Conservation (phyloP, 2,888 invertebrate genomes). For the Noctua pronuba region DNA sequence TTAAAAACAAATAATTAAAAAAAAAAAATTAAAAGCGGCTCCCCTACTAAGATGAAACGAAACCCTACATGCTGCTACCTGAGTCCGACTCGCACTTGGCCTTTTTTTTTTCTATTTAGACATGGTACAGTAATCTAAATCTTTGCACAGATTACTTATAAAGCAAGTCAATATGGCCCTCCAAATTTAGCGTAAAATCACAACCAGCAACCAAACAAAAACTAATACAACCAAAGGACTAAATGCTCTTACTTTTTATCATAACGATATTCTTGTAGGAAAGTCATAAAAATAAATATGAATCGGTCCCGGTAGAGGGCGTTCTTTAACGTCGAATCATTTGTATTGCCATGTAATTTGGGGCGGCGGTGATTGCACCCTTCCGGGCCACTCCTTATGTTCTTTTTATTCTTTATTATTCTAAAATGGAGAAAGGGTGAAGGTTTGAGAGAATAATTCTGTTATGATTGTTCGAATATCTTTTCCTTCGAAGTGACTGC, state of each 20-base stretch:
- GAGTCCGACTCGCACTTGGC: no score
- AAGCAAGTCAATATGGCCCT: background rate
- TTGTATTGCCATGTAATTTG: slow-evolving; percentile 66
- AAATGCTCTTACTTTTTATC: slow-evolving; percentile 57
- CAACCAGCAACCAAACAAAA: background rate
- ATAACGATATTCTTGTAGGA: slow-evolving; percentile 56
- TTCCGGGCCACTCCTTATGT: slow-evolving; percentile 58
- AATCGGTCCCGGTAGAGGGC: slow-evolving; percentile 55
- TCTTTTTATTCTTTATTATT: slow-evolving; percentile 57
- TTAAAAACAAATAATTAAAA: no score
- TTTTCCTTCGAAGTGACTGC: background rate
- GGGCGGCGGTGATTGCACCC: slow-evolving; percentile 58
- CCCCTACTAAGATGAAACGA: no score
- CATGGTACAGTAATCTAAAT: background rate
- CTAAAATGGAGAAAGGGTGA: slow-evolving; percentile 49
- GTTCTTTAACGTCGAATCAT: slow-evolving; percentile 62
- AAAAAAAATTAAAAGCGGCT: no score
- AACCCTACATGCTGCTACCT: no score
- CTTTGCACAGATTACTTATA: background rate
- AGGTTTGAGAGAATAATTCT: slow-evolving; percentile 29
- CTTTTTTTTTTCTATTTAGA: background rate
- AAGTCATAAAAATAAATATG: slow-evolving; percentile 62
- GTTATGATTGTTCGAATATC: slow-evolving; percentile 20
- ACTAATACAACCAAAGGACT: slow-evolving; percentile 25
- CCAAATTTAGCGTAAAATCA: background rate